Evolutionary conservation across 2,888 invertebrate genomes (phyloP).

Genomic region (Melikaiella ostensackeni): DNA sequence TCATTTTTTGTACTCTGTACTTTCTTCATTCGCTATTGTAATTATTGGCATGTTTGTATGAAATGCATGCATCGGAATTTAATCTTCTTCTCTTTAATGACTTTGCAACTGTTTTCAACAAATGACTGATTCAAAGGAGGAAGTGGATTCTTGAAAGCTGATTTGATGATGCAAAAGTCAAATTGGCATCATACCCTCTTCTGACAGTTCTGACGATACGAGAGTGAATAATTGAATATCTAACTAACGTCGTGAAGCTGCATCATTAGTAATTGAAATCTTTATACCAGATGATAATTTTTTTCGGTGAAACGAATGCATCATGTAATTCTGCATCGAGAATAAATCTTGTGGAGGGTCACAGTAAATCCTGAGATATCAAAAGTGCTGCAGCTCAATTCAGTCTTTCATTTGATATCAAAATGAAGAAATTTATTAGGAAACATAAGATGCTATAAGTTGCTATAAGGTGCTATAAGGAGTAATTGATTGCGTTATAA

Average conservation of each 20-base stretch:
- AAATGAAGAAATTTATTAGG: too few species aligned
- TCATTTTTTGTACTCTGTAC: not conserved
- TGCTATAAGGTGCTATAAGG: too few species aligned
- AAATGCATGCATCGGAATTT: not conserved
- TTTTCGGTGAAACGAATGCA: not conserved
- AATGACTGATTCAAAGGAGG: not conserved
- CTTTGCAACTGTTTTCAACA: not conserved
- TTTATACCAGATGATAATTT: not conserved
- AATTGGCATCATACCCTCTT: not conserved
- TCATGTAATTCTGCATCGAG: not conserved
- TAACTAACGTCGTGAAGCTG: not conserved
- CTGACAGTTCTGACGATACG: constrained; percentile 1
- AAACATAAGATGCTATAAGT: too few species aligned
- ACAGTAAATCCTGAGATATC: too few species aligned
- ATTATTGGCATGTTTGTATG: not conserved
- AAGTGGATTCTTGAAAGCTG: not conserved
- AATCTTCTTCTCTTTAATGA: too few species aligned
- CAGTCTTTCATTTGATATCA: too few species aligned
- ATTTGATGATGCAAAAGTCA: not conserved
- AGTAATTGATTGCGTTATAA: too few species aligned
- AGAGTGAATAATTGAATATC: not conserved
- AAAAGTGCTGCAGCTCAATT: too few species aligned
- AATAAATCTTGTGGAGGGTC: not conserved
- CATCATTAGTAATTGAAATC: not conserved
- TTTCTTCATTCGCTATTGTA: not conserved